Base-by-base conservation (phyloP, 2,888 invertebrate genomes). In the Malthinus seriepunctatus region DNA sequence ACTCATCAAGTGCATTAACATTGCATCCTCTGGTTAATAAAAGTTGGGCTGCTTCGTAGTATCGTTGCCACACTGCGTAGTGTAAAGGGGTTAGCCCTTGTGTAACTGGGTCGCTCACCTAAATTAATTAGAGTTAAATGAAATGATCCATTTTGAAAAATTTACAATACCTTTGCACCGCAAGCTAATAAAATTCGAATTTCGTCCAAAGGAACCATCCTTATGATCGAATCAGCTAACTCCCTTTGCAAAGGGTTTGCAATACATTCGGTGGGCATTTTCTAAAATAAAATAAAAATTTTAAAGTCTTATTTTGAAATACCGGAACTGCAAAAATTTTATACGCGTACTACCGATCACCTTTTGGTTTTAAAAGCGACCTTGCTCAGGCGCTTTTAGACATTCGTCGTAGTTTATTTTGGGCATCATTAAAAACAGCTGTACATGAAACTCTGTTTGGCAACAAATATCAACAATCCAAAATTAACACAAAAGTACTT, bases 41-140 rank as follows among this genome's bases (percentile, higher is more conserved):
- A 51, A 95, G 81, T 51, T 89, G 85, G 0, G 91, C 90, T 0
- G 93, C 93, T 67, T 92, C 92, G 64, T 86, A 81, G 75, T 89
- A 86, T 31, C 91, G 85, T 74, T 93, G 91, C 88, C 93, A 95
- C 64, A 94, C 91, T 0, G 95, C 95, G 79, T 96, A 96, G 80
- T 96, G 96, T 33, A 96, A 80, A 0, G 95, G 95, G 56, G 90
- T 85, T 45, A 96, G 83, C 1, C 95, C 95, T 76, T 93, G 91
- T 0, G 90, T 90, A 32, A 94, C 92, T 15, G 90, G 86, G 67
- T 89, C 90, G 73, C 89, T 88, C 14, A 88, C 84, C 81, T 85
- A 62, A 69, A 59, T 37, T 37, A 9, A 37, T 11, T 31, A 46
- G n/a, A 23, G 3, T 23, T 5, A 23, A 23, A 23, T 5, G 2